phyloP scores from a whole-genome alignment of 1,140 invertebrate genomes.

The Ceratosolen solmsi region DNA sequence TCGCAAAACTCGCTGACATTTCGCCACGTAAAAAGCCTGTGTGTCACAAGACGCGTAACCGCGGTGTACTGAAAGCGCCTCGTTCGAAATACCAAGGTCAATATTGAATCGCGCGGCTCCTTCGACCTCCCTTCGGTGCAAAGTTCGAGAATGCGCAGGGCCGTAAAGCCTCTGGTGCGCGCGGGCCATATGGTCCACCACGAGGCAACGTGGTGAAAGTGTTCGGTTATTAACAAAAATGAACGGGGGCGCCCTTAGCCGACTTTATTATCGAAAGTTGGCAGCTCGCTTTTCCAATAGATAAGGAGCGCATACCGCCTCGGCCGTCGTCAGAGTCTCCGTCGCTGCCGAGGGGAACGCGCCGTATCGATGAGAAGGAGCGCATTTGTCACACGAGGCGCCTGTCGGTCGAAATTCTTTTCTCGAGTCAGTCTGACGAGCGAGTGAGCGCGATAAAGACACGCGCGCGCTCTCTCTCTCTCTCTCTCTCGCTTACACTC shows the following conservation, averaged over 20 bases:
- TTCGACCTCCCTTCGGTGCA: too few species aligned
- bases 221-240: too few species aligned
- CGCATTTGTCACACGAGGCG: constrained; percentile 35
- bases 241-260: background rate
- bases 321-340: background rate
- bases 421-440: constrained; percentile 28
- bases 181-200: too few species aligned
- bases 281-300: background rate
- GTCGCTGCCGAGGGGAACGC: background rate
- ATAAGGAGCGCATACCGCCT: background rate
- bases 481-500: background rate
- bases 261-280: background rate
- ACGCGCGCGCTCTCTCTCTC: constrained; percentile 9
- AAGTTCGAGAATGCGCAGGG: too few species aligned
- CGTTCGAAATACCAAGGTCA: too few species aligned
- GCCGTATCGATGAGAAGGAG: constrained; percentile 34
- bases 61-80: too few species aligned
- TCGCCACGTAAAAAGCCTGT: background rate
- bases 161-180: too few species aligned
- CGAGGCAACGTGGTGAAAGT: too few species aligned
- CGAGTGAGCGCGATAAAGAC: constrained; percentile 39
- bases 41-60: background rate
- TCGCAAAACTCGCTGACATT: background rate
- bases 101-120: too few species aligned
- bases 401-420: constrained; percentile 39